phyloP scores from a whole-genome alignment of 1,140 invertebrate species.

The Drosophila repleta region DNA sequence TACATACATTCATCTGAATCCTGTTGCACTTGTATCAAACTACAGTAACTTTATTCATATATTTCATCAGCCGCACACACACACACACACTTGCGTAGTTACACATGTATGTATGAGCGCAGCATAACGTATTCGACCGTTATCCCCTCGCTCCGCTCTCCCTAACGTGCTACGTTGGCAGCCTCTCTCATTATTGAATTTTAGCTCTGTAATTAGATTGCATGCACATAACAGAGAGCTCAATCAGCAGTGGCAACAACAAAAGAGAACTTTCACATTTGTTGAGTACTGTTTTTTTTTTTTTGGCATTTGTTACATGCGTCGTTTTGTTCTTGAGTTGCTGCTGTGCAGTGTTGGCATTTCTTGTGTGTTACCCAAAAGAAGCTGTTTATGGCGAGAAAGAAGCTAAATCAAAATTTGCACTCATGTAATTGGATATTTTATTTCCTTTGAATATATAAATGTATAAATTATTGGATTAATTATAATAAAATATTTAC shows the following conservation, averaged over 20 bases:
- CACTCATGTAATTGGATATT: no score
- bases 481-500: no score
- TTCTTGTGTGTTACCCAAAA: background rate
- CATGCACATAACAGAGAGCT: conserved; percentile 36
- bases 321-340: conserved; percentile 7
- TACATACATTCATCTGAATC: conserved; percentile 2
- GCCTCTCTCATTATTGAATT: conserved; percentile 42
- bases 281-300: conserved; percentile 7
- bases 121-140: conserved; percentile 22
- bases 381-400: background rate
- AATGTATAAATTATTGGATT: no score
- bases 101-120: conserved; percentile 7
- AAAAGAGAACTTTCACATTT: conserved; percentile 40
- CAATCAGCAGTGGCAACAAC: conserved; percentile 22
- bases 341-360: conserved; percentile 3
- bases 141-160: background rate
- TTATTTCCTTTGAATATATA: no score
- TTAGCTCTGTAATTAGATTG: conserved; percentile 43
- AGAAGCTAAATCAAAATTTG: background rate
- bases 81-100: background rate
- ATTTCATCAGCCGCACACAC: conserved; percentile 39
- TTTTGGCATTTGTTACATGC: conserved; percentile 6
- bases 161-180: conserved; percentile 37
- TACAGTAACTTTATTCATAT: conserved; percentile 23
- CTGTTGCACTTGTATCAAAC: conserved; percentile 18